Evolutionary conservation across 2,888 invertebrate species (phyloP), one percentile per base, ranked within the genome.

Genomic region (Euphydryas editha): DNA sequence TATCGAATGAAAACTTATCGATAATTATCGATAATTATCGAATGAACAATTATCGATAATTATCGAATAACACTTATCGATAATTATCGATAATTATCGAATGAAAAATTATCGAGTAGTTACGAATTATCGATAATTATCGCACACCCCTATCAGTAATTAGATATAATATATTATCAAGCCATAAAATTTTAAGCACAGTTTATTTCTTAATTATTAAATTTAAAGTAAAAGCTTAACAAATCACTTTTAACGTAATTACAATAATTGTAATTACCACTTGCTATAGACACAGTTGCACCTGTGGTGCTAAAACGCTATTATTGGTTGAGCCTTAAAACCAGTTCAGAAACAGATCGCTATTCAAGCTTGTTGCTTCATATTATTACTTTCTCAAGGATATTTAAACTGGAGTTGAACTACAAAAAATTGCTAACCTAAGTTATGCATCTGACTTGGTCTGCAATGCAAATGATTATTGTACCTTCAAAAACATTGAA

Each of bases 261-360:
- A 54, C 17, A 54, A 30, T n/a, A 7, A 54, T 54, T 17, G 21
- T 54, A 54, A 54, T 36, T 54, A 54, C 7, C 24, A 5, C 17
- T 36, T 10, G n/a, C 21, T 36, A 17, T 36, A 36, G 17, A 8
- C 49, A 10, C 46, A 18, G 20, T 36, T 54, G 54, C 63, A 64
- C 63, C 58, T 64, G 58, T 58, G 42, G n/a, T 57, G 42, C n/a
- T 57, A 49, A 37, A 51, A 42, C 47, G 47, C 42, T 62, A 56
- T 62, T 56, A 62, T 62, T 58, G 51, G 30, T n/a, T 42, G 36
- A 59, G 42, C 63, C 67, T 59, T 63, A 59, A 57, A 44, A 42
- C 57, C 21, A 42, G 51, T 63, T 58, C 20, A 59, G 47, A 49
- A 60, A 21, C 56, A 42, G 67, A 60, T 59, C 20, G 30, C 30